Evolutionary conservation across 2,113 vertebrate species (phyloP), one percentile per base, ranked within the genome.

Genomic region (Heteronetta atricapilla): DNA sequence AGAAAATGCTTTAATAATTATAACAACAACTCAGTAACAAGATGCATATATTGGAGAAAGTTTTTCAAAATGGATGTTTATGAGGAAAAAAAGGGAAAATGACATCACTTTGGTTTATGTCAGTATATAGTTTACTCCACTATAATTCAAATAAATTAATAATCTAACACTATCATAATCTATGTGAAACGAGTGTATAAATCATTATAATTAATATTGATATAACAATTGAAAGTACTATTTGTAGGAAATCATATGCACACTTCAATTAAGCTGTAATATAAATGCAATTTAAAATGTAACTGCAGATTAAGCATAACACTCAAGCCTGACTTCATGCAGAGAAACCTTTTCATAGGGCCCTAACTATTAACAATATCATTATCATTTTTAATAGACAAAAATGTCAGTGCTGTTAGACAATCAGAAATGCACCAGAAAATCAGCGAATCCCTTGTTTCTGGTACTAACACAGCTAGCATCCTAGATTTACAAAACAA

Each of bases 251-350:
- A 94, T 81, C 2, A 2, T 81, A 88, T 76, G 81, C 78, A 82
- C 78, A 86, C 83, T 94, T 94, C 93, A 96, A 96, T 96, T 96
- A 96, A 88, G 48, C 82, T 93, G 74, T 88, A 87, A 94, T 94
- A 85, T 92, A 94, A 90, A 94, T 91, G 84, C 90, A 94, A 89
- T 95, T 96, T 92, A 81, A 96, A 95, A 90, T 72, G 66, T 88
- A 88, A 82, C 87, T 90, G 93, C 55, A 90, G 90, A 92, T 94
- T 94, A 96, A 94, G 69, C 82, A 86, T 85, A 58, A 87, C 80
- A 96, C 88, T 96, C 74, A 90, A 94, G 70, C 83, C 77, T 95
- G 83, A 94, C 88, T 93, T 93, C 93, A 94, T 3, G 13, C 82
- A 79, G 88, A 66, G 90, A 94, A 91, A 89, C 46, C 50, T 82